Percentiles rank a stretch among this genome's conserved stretches.
These are phyloP conservation scores for Magallana ariakensis DNA, from an alignment of 1,140 invertebrate genomes.

Conservation along the genomic window DNA sequence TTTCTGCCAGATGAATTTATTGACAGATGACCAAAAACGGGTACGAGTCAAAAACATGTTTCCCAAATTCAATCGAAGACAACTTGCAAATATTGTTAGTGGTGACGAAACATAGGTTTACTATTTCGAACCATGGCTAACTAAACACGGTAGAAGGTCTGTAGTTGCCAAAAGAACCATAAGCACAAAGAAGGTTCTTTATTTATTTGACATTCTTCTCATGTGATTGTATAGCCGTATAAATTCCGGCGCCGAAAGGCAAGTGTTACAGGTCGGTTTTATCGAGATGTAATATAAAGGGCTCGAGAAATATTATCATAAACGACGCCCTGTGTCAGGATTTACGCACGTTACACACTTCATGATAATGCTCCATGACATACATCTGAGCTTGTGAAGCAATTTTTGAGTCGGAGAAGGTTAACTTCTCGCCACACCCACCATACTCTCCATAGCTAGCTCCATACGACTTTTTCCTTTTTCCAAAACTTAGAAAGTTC, in stretches of 20 bases:
- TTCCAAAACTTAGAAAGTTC: no score
- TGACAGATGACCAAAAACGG: no score
- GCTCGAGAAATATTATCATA: background rate
- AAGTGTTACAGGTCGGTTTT: no score
- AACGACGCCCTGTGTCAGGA: background rate
- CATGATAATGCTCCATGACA: background rate
- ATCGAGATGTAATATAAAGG: background rate
- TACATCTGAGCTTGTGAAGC: background rate
- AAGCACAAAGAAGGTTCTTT: slow-evolving; percentile 8
- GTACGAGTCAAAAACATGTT: no score
- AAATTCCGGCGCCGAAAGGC: background rate
- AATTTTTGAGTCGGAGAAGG: no score
- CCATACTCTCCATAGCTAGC: no score
- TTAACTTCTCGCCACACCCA: no score
- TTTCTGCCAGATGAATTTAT: no score
- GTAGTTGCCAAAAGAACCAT: slow-evolving; percentile 4
- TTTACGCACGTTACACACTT: background rate
- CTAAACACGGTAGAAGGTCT: background rate
- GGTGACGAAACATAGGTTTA: background rate
- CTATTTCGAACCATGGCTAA: background rate
- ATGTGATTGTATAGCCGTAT: background rate
- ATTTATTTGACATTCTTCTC: background rate
- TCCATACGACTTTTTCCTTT: no score
- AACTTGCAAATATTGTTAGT: background rate
- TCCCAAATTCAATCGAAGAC: background rate